phyloP scores from a whole-genome alignment of 2,888 invertebrate species.

The Geotrupes spiniger region DNA sequence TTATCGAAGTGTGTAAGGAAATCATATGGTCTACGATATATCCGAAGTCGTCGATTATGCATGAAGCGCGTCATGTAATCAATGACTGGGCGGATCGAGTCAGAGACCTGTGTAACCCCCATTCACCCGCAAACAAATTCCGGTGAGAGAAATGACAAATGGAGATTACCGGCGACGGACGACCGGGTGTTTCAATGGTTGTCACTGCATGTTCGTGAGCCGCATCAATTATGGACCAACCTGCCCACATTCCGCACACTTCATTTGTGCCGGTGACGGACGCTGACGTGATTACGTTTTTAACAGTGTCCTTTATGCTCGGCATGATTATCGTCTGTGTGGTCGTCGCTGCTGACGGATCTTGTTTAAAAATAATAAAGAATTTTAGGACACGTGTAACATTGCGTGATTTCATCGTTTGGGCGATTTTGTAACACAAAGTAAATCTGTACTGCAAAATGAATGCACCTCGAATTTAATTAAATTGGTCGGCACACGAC shows the following conservation, averaged over 20 bases:
- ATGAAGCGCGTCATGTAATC: conserved; percentile 23
- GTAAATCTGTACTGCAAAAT: no score
- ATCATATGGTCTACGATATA: no score
- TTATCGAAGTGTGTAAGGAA: no score
- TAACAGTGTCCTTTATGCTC: conserved; percentile 1
- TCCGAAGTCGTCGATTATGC: conserved; percentile 14
- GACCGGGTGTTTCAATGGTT: conserved; percentile 26
- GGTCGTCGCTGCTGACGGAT: no score
- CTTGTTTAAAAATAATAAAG: no score
- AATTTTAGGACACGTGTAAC: no score
- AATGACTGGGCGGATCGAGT: conserved; percentile 19
- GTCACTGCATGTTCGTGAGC: conserved; percentile 26
- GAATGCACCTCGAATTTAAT: no score
- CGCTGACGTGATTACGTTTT: conserved; percentile 6
- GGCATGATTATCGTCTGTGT: neutral
- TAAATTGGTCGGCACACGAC: no score
- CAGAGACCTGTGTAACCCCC: conserved; percentile 20
- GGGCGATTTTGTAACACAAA: no score
- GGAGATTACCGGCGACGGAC: conserved; percentile 26
- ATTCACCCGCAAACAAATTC: conserved; percentile 33
- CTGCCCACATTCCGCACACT: conserved; percentile 9
- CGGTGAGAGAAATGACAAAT: conserved; percentile 31
- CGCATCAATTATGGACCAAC: conserved; percentile 24
- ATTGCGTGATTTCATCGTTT: no score
- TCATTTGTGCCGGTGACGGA: conserved; percentile 3